These are phyloP conservation scores for Ovibos moschatus DNA, from an alignment of 2,113 vertebrate species.

Conservation along the genomic window DNA sequence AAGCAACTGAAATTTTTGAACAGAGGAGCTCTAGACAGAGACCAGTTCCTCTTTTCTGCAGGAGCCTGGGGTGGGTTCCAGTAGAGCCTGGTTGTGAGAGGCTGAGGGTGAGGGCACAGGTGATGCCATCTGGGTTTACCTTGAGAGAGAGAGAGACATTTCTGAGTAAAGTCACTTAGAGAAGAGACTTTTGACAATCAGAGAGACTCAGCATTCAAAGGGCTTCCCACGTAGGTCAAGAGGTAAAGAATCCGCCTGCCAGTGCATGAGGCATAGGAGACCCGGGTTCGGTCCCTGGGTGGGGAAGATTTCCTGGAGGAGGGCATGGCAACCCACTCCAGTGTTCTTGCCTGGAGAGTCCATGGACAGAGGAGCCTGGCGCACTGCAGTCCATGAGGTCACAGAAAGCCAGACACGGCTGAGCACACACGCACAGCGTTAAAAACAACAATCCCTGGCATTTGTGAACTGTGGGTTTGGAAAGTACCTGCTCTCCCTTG, in stretches of 20 bases:
- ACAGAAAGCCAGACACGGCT: background rate
- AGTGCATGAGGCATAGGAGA: background rate
- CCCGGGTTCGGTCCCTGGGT: background rate
- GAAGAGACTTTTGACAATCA: background rate
- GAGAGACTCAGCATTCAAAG: background rate
- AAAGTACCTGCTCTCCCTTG: background rate
- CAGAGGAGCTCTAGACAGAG: background rate
- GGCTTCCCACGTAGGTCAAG: background rate
- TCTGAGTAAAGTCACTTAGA: background rate
- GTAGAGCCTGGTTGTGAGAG: fast-evolving
- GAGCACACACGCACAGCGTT: fast-evolving
- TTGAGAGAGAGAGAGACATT: background rate
- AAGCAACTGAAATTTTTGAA: background rate
- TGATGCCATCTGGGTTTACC: background rate
- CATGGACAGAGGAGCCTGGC: background rate
- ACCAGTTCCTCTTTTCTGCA: background rate
- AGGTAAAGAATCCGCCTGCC: background rate
- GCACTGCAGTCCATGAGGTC: background rate
- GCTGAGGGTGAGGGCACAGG: background rate
- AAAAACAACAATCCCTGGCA: background rate
- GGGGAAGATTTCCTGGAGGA: background rate
- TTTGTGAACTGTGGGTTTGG: background rate
- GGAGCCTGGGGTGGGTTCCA: background rate
- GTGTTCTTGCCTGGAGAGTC: background rate
- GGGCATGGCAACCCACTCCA: background rate